Evolutionary conservation across 2,113 vertebrate genomes (phyloP), one percentile per base, ranked within the genome.

Genomic region (Percina caprodes): DNA sequence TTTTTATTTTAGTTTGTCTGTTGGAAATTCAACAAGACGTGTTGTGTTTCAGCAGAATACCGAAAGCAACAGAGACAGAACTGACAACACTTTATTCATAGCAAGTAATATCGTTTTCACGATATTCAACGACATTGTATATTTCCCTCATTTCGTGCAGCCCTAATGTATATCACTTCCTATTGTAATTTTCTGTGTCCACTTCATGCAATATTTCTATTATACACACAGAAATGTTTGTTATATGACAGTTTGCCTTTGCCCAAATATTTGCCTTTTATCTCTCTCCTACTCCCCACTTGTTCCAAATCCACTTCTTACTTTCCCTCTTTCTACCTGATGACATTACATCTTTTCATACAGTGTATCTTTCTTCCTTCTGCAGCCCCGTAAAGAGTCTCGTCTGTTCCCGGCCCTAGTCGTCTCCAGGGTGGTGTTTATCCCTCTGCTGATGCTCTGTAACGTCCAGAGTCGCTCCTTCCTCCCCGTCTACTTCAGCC

Each of bases 361-460:
- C 45, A 4, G 39, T 5, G 0, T 56, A 3, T 58, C 30, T 48
- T 21, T 12, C 23, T 5, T 21, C 39, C 59, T 19, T 2, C 19
- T 11, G 0, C 92, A 97, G 97, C 97, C 96, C 0, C 12, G 85
- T 0, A 94, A 96, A 84, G 94, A 96, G 56, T 95, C 96, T 1
- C 66, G 62, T 2, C 82, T 95, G 75, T 95, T 97, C 88, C 97
- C 95, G 1, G 46, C 26, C 30, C 92, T 96, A 39, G 96, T 97
- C 8, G 79, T 95, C 45, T 90, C 88, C 55, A 93, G 97, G 0
- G 67, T 96, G 65, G 73, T 96, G 30, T 96, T 98, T 33, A 24
- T 98, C 1, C 97, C 97, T 0, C 94, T 97, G 86, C 94, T 98
- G 83, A 96, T 98, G 95, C 80, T 97, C 58, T 98, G 96, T 62